A percentile compares a stretch with the other conserved stretches of the same genome.
These are phyloP conservation scores for Trochalopteron elliotii DNA, from an alignment of 2,113 vertebrate genomes.

Conservation along the genomic window DNA sequence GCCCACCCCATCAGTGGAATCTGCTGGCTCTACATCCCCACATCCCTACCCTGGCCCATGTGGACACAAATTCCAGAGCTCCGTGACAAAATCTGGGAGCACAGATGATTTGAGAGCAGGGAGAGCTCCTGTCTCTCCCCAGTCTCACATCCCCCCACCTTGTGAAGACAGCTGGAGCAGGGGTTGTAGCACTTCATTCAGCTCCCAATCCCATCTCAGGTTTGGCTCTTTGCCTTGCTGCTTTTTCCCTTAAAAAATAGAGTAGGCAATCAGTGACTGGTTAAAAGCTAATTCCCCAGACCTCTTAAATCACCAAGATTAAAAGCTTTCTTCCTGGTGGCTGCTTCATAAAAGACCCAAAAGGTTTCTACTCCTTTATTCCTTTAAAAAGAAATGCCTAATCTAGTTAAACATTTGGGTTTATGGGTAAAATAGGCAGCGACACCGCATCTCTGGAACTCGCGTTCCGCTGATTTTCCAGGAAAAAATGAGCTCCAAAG, in stretches of 20 bases:
- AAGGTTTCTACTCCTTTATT: background rate
- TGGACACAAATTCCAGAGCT: background rate
- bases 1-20: background rate
- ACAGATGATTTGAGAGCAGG: rapidly evolving
- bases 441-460: rapidly evolving
- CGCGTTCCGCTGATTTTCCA: rapidly evolving
- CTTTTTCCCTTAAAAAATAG: background rate
- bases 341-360: background rate
- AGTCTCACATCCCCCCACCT: background rate
- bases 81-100: background rate
- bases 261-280: background rate
- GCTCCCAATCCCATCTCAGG: background rate
- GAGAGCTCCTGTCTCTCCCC: background rate
- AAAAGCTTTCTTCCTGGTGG: background rate
- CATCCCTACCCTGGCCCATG: background rate
- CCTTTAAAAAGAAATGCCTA: background rate
- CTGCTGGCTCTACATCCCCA: background rate
- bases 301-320: background rate
- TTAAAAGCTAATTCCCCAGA: background rate
- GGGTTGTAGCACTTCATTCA: background rate
- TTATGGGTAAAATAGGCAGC: background rate
- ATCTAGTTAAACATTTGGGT: background rate
- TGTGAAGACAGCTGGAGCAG: background rate
- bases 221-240: background rate
- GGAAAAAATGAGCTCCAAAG: background rate